Evolutionary conservation across 2,797 vertebrate species (phyloP), one percentile per base, ranked within the genome.

Genomic region (Scarus forsteni): DNA sequence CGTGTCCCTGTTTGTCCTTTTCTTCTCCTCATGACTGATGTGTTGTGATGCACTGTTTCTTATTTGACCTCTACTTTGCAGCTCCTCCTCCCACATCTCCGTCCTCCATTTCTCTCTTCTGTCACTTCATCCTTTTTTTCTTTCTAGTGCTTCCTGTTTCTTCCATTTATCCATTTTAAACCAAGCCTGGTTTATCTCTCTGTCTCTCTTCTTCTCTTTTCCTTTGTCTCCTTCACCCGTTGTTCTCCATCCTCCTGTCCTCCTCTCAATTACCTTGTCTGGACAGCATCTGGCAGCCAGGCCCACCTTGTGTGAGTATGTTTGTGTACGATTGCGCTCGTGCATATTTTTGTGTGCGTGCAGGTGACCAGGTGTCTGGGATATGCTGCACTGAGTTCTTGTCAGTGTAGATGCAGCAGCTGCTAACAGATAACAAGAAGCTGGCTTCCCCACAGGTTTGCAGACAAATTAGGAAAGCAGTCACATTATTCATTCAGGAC

Each of bases 371-470:
- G 65, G 84, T 81, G 85, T 77, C 49, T 69, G 0, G 35, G 12
- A 67, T 68, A 70, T 66, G 80, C 36, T 68, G 53, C 42, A 18
- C 70, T 66, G 67, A 53, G 51, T 76, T 78, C 76, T 75, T 81
- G 85, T 85, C 82, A 70, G 80, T 82, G 36, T 70, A 57, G 78
- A 73, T 51, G 57, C 60, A 84, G 64, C 81, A 88, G 73, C 81
- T 88, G 84, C 73, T 73, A 73, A 75, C 69, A 55, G 66, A 81
- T 82, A 88, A 80, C 80, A 85, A 79, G 81, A 81, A 45, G 51
- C 79, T 77, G 71, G 58, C 70, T 76, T 57, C 64, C 60, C 77
- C 1, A 27, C 65, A 83, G 76, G 50, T 80, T 59, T 70, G 66
- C 38, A 78, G 75, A 86, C 80, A 77, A 79, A 89, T 86, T 80